These are phyloP conservation scores for Axis porcinus DNA, from an alignment of 2,113 vertebrate genomes.

Conservation along the genomic window DNA sequence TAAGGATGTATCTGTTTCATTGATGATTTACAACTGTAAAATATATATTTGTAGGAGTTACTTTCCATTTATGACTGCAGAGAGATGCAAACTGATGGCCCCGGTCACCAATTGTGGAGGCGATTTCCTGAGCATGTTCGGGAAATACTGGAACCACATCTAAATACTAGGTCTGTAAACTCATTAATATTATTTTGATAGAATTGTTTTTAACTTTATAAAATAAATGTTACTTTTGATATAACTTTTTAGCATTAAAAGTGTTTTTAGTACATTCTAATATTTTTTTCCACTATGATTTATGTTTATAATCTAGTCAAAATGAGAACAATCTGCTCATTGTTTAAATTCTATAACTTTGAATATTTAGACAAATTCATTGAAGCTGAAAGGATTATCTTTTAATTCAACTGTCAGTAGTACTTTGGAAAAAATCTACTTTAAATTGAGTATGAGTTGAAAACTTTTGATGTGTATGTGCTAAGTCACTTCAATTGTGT, in stretches of 20 bases:
- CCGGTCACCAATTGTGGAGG: conserved; percentile 93
- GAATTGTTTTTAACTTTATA: background rate
- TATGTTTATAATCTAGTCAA: conserved; percentile 9
- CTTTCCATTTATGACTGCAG: conserved; percentile 93
- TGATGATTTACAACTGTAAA: conserved; percentile 39
- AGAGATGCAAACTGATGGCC: conserved; percentile 86
- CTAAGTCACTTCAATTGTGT: background rate
- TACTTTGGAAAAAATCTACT: conserved; percentile 31
- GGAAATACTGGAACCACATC: conserved; percentile 97
- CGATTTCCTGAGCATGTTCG: conserved; percentile 97
- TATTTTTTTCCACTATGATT: background rate
- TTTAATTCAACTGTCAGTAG: background rate
- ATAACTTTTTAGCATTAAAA: background rate
- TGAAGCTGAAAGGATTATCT: background rate
- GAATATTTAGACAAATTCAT: conserved; percentile 15
- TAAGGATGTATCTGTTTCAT: background rate
- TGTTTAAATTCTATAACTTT: conserved; percentile 43
- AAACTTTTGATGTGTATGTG: background rate
- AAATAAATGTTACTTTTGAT: conserved; percentile 11
- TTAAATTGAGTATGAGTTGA: background rate
- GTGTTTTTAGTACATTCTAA: background rate
- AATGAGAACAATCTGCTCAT: background rate
- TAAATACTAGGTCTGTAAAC: conserved; percentile 90
- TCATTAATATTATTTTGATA: background rate
- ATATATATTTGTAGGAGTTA: conserved; percentile 86